phyloP scores from a whole-genome alignment of 2,797 vertebrate species.

The Melanotaenia boesemani region DNA sequence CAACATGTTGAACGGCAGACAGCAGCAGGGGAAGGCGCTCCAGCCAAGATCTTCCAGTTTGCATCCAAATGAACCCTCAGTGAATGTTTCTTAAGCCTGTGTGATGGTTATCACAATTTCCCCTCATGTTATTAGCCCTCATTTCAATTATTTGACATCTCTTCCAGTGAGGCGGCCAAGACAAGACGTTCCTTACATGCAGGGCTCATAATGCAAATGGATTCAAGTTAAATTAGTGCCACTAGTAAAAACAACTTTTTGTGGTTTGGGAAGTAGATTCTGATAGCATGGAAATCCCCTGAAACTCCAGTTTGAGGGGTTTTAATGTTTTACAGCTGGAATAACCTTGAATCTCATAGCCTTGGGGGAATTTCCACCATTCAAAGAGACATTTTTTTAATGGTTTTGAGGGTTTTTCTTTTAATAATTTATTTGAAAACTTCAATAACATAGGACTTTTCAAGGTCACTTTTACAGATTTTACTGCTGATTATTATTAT shows the following conservation, averaged over 20 bases:
- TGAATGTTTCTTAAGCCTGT: slow-evolving; percentile 8
- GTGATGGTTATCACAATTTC: neutral
- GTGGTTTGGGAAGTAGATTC: slow-evolving; percentile 6
- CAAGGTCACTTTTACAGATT: neutral
- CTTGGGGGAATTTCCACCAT: slow-evolving; percentile 15
- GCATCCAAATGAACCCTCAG: neutral
- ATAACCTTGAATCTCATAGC: slow-evolving; percentile 9
- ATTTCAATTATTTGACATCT: slow-evolving; percentile 20
- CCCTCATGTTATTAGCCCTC: slow-evolving; percentile 6
- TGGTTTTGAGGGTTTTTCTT: neutral
- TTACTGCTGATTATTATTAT: neutral
- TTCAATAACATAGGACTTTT: neutral
- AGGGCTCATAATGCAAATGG: neutral
- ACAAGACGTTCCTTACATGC: slow-evolving; percentile 4
- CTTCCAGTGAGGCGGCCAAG: neutral
- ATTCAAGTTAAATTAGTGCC: slow-evolving; percentile 23
- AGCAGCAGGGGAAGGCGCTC: neutral
- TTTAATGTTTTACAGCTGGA: slow-evolving; percentile 6
- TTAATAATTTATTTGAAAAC: neutral
- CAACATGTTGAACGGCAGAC: slow-evolving; percentile 39
- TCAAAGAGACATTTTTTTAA: slow-evolving; percentile 8
- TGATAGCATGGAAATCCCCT: slow-evolving; percentile 30
- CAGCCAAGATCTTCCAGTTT: slow-evolving; percentile 1
- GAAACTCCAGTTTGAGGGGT: slow-evolving; percentile 16
- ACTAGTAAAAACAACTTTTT: slow-evolving; percentile 16